Evolutionary conservation across 2,113 vertebrate species (phyloP).

Genomic region (Lophura nycthemera): DNA sequence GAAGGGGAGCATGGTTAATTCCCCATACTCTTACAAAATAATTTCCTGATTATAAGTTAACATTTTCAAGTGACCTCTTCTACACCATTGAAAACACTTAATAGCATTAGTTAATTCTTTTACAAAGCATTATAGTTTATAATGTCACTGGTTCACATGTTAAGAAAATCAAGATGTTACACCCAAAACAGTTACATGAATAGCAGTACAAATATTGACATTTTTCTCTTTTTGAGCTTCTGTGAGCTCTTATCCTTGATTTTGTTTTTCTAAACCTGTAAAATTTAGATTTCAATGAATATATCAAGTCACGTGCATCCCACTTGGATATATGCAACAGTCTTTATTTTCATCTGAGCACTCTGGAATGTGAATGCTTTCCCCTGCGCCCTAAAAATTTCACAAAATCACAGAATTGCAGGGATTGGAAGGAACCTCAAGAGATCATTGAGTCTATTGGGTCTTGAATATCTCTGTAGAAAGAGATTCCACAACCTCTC

Average conservation of each 20-base stretch:
- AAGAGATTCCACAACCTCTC: no score
- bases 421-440: no score
- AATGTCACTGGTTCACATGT: neutral
- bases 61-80: constrained; percentile 19
- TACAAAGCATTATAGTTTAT: neutral
- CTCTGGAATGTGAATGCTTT: neutral
- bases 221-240: neutral
- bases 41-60: constrained; percentile 47
- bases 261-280: neutral
- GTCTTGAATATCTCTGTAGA: no score
- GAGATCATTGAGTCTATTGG: no score
- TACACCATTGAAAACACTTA: neutral
- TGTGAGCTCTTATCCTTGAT: neutral
- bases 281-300: neutral
- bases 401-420: no score
- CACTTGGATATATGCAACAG: neutral
- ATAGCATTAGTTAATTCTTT: neutral
- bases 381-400: neutral
- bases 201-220: neutral
- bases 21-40: neutral
- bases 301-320: neutral
- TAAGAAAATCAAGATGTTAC: neutral
- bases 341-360: neutral
- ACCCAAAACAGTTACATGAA: neutral
- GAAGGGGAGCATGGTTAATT: constrained; percentile 9